Evolutionary conservation across 2,888 invertebrate genomes (phyloP).

Genomic region (Microplitis manilae): DNA sequence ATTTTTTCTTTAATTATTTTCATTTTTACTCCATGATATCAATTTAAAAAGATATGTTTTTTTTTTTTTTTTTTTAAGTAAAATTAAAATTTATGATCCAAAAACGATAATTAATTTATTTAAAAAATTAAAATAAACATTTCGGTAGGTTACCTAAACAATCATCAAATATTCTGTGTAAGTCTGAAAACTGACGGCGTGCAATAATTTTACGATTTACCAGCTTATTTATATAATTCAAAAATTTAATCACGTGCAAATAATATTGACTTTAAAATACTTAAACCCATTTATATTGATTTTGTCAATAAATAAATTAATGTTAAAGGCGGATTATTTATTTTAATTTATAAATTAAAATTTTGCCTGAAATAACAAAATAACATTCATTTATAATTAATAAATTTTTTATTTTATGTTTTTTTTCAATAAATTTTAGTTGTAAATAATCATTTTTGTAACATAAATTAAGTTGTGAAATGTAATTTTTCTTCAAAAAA

Average conservation of each 20-base stretch:
- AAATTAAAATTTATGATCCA: no score
- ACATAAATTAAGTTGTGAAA: no score
- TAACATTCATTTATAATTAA: background rate
- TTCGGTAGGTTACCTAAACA: no score
- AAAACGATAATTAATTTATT: no score
- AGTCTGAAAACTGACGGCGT: background rate
- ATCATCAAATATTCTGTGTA: no score
- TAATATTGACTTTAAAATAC: background rate
- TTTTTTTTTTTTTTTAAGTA: no score
- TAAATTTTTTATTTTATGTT: background rate
- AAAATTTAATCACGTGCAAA: background rate
- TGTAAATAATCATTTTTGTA: background rate
- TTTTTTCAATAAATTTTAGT: background rate
- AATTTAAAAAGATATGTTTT: no score
- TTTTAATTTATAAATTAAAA: background rate
- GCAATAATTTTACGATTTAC: background rate
- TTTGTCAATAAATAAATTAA: conserved; percentile 28
- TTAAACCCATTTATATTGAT: conserved; percentile 28
- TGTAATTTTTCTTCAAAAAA: no score
- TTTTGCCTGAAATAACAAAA: background rate
- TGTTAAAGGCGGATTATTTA: background rate
- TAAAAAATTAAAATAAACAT: no score
- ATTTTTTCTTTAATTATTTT: no score
- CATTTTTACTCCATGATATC: no score
- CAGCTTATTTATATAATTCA: background rate